Base-by-base conservation (phyloP, 2,113 vertebrate species). In the Gallinago jamesoni region DNA sequence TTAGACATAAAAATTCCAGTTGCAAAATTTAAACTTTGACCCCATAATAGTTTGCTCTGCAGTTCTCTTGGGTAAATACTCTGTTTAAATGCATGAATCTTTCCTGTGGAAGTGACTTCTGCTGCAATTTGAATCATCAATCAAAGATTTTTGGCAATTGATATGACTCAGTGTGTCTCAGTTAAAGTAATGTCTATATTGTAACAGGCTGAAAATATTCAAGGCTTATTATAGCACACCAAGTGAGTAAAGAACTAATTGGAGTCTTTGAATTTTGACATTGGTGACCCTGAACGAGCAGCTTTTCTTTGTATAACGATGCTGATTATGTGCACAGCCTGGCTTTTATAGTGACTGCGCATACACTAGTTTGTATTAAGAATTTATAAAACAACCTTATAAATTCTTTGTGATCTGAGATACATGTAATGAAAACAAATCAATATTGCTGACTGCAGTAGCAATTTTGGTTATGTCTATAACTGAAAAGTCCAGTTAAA, bases 61-160 rank as follows among this genome's bases (percentile, higher is more conserved):
- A 80, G 52, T 79, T 87, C 85, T 82, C 73, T 52, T 95, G 87
- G 55, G 64, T 94, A 94, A 94, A 92, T 73, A 75, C 53, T 67
- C 67, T 76, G 41, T 81, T 94, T 72, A 95, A 97, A 96, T 95
- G 86, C 88, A 63, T 53, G 17, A 63, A 27, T 87, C 90, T 77
- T 89, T 74, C 78, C 91, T 55, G 50, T 48, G n/a, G 63, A 80
- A 89, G 88, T 63, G 88, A 93, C 82, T 94, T 76, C 60, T 66
- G 78, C 80, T 89, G 82, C 84, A 85, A 78, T 90, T 84, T 52
- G 76, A 92, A 80, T 94, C 85, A 89, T 90, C 87, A 90, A 82
- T 92, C 89, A 86, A 83, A 95, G 60, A 66, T 89, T 84, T 90
- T 82, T 60, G 41, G 89, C 94, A 94, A 90, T 85, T 95, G 89